Evolutionary conservation across 2,797 vertebrate species (phyloP).

Genomic region (Peromyscus aztecus): DNA sequence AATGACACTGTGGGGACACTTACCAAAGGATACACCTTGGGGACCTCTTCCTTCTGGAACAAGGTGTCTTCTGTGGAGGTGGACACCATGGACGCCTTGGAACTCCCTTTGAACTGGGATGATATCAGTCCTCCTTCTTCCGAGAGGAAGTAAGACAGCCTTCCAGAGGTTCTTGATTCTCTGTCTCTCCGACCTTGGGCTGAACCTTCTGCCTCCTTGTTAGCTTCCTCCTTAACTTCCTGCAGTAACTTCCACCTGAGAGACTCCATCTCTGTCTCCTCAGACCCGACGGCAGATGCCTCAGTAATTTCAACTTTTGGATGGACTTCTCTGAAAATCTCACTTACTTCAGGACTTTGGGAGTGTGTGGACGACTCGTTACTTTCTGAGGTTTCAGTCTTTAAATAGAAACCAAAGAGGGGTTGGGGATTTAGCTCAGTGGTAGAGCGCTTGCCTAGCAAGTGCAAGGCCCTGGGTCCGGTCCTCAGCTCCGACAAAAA

Average conservation of each 20-base stretch:
- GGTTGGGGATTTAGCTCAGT: too few species aligned
- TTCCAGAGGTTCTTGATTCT: not conserved
- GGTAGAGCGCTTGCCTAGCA: too few species aligned
- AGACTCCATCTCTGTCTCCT: not conserved
- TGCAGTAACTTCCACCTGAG: not conserved
- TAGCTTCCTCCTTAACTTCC: accelerated
- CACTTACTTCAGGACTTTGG: not conserved
- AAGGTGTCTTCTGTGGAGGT: conserved; percentile 79
- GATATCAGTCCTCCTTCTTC: not conserved
- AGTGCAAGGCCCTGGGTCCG: too few species aligned
- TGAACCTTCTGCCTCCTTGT: accelerated
- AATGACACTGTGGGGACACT: not conserved
- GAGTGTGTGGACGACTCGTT: not conserved
- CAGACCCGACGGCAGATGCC: not conserved
- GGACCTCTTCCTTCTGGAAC: conserved; percentile 14
- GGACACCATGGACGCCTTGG: conserved; percentile 85
- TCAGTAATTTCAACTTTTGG: not conserved
- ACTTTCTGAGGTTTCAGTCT: not conserved
- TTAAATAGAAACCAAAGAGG: conserved; percentile 5
- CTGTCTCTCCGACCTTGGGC: not conserved
- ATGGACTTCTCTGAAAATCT: not conserved
- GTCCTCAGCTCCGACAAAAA: too few species aligned
- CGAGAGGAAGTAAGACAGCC: not conserved
- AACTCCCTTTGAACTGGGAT: not conserved
- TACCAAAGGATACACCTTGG: conserved; percentile 71